A percentile compares a stretch with the other conserved stretches of the same genome.
Evolutionary conservation across 2,113 vertebrate species (phyloP).

Genomic region (Seriola quinqueradiata): DNA sequence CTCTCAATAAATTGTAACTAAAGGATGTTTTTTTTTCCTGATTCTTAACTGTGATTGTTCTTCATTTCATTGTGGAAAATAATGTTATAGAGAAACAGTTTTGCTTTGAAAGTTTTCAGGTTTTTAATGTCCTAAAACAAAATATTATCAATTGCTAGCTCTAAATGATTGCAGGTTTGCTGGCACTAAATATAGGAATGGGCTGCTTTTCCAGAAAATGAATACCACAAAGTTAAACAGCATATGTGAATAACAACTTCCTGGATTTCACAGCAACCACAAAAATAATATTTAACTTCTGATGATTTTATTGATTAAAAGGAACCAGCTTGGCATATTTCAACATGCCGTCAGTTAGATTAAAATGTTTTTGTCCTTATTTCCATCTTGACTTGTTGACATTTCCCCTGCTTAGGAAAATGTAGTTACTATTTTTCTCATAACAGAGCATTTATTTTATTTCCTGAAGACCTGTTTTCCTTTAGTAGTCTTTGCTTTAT

Average conservation of each 20-base stretch:
- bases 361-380: slow-evolving; percentile 37
- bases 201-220: slow-evolving; percentile 22
- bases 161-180: slow-evolving; percentile 42
- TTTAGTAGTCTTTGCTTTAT: not conserved
- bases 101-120: not conserved
- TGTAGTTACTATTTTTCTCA: not conserved
- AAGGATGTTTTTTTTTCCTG: not conserved
- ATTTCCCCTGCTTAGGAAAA: slow-evolving; percentile 2
- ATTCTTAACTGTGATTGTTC: not conserved
- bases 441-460: not conserved
- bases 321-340: slow-evolving; percentile 47
- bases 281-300: slow-evolving; percentile 46
- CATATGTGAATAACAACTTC: slow-evolving; percentile 53
- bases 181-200: slow-evolving; percentile 26
- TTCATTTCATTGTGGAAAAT: not conserved
- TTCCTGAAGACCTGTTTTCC: not conserved
- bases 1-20: not conserved
- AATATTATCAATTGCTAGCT: slow-evolving; percentile 19
- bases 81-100: not conserved
- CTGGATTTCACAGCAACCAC: slow-evolving; percentile 59
- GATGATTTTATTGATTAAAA: slow-evolving; percentile 59
- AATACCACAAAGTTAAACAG: slow-evolving; percentile 53
- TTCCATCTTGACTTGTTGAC: slow-evolving; percentile 39
- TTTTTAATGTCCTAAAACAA: slow-evolving; percentile 7
- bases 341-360: slow-evolving; percentile 30